phyloP scores from a whole-genome alignment of 2,888 invertebrate genomes.

The Dynastes grantii region DNA sequence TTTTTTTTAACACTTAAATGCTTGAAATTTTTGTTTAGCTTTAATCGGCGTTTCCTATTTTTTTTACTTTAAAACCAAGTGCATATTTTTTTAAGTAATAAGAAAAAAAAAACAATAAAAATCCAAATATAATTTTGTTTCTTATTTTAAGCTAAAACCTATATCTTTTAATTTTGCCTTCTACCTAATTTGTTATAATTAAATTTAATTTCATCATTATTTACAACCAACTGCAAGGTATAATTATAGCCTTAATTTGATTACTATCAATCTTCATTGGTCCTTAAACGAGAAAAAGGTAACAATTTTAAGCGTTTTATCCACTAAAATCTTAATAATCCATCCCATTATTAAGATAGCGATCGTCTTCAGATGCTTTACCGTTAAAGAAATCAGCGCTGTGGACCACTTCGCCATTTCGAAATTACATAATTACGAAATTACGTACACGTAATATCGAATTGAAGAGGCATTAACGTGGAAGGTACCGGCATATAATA shows the following conservation, averaged over 20 bases:
- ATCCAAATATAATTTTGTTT: no score
- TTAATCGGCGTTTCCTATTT: no score
- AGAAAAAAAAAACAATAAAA: no score
- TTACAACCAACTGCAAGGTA: not conserved
- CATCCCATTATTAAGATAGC: not conserved
- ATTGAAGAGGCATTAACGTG: constrained; percentile 8
- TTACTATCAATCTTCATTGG: not conserved
- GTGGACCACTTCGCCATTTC: not conserved
- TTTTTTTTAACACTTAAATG: no score
- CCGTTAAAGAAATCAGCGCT: not conserved
- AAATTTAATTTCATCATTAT: no score
- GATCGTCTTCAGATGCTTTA: not conserved
- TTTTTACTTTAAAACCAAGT: no score
- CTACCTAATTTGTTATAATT: no score
- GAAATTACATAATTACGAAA: constrained; percentile 15
- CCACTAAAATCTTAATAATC: constrained; percentile 1
- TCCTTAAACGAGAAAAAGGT: not conserved
- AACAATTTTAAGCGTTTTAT: not conserved
- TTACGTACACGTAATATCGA: constrained; percentile 4
- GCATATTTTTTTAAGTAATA: no score
- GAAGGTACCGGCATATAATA: constrained; percentile 16
- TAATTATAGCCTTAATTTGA: not conserved
- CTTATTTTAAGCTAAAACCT: no score
- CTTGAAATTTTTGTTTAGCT: no score
- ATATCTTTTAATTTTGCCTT: no score